phyloP scores from a whole-genome alignment of 2,888 invertebrate species.

The Dorcus parallelipipedus region DNA sequence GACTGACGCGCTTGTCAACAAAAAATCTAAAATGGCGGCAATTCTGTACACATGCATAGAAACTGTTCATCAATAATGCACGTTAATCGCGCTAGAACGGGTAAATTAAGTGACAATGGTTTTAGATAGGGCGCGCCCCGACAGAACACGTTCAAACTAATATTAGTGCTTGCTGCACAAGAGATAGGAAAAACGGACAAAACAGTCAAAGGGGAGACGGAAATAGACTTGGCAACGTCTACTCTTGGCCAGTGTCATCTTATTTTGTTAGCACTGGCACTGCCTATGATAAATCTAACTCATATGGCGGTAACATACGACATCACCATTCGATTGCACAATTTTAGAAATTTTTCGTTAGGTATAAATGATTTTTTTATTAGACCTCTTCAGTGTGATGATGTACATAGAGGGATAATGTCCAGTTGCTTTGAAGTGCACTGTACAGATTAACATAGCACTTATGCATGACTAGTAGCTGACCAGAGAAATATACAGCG shows the following conservation, averaged over 20 bases:
- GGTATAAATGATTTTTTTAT: background rate
- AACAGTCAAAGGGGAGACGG: constrained; percentile 44
- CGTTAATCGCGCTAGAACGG: constrained; percentile 25
- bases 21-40: constrained; percentile 31
- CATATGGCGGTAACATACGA: background rate
- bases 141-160: background rate
- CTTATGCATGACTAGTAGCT: constrained; percentile 31
- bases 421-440: constrained; percentile 24
- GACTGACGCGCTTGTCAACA: constrained; percentile 23
- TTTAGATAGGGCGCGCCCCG: constrained; percentile 16
- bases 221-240: constrained; percentile 43
- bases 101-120: constrained; percentile 21
- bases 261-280: constrained; percentile 3
- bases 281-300: constrained; percentile 5
- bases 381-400: constrained; percentile 22
- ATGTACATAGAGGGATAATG: constrained; percentile 18
- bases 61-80: constrained; percentile 41
- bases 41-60: constrained; percentile 38
- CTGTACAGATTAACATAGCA: constrained; percentile 29
- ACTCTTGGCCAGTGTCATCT: constrained; percentile 12
- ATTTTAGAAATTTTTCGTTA: too few relatives aligned
- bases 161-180: constrained; percentile 1
- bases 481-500: constrained; percentile 29
- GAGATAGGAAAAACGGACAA: constrained; percentile 38
- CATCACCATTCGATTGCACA: constrained; percentile 2